phyloP scores from a whole-genome alignment of 1,140 invertebrate genomes.

The Adelges cooleyi region DNA sequence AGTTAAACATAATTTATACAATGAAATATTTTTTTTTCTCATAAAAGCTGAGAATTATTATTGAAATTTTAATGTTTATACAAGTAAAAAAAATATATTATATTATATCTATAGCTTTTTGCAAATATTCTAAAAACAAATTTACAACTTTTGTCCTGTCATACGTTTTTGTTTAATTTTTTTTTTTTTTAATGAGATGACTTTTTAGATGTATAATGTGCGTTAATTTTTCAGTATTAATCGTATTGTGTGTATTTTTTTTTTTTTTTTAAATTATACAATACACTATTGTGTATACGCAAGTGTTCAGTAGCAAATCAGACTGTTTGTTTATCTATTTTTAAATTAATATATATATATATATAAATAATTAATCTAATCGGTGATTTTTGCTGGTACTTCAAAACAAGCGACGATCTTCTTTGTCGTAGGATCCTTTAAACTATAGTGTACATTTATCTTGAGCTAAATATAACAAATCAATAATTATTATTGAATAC shows the following conservation, averaged over 20 bases:
- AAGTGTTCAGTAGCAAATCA: constrained; percentile 20
- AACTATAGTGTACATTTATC: constrained; percentile 21
- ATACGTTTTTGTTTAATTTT: too few relatives aligned
- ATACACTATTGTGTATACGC: background rate
- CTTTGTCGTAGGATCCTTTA: constrained; percentile 15
- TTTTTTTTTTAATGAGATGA: too few relatives aligned
- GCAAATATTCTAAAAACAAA: too few relatives aligned
- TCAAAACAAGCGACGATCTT: constrained; percentile 24
- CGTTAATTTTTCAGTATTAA: constrained; percentile 4
- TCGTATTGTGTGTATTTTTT: background rate
- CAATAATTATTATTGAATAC: too few relatives aligned
- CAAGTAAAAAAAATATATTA: too few relatives aligned
- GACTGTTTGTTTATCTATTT: constrained; percentile 18
- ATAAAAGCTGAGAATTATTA: too few relatives aligned
- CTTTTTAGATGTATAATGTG: too few relatives aligned
- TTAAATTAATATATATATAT: constrained; percentile 7
- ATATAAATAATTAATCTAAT: background rate
- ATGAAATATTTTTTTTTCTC: too few relatives aligned
- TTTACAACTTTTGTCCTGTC: too few relatives aligned
- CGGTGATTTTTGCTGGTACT: constrained; percentile 28
- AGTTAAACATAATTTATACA: too few relatives aligned
- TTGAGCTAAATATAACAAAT: constrained; percentile 19
- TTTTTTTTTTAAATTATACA: background rate
- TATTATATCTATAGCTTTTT: too few relatives aligned
- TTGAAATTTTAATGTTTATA: too few relatives aligned